These are phyloP conservation scores for Phataginus tricuspis DNA, from an alignment of 2,797 vertebrate genomes.

Conservation along the genomic window DNA sequence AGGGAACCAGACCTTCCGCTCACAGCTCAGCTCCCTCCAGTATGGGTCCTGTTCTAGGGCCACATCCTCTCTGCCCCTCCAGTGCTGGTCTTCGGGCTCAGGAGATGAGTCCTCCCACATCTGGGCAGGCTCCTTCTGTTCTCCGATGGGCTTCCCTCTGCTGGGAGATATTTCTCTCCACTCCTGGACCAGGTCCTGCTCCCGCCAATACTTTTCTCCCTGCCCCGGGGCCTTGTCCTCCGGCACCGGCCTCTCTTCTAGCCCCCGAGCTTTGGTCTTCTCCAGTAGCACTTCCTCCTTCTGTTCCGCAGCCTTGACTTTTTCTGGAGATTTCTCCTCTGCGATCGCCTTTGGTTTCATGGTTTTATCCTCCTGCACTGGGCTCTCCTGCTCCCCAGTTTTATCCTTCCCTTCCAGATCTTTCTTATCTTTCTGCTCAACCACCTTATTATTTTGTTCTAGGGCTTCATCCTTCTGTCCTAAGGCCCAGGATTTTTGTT, in stretches of 20 bases:
- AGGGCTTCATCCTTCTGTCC: not conserved
- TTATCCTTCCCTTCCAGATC: constrained; percentile 20
- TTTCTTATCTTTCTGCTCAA: constrained; percentile 30
- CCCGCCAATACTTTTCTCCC: constrained; percentile 58
- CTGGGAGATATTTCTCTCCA: constrained; percentile 43
- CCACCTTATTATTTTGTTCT: constrained; percentile 13
- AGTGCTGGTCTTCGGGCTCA: constrained; percentile 69
- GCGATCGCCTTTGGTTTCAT: constrained; percentile 10
- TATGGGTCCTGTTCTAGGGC: constrained; percentile 80
- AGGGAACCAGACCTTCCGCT: constrained; percentile 89
- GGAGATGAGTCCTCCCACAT: constrained; percentile 63
- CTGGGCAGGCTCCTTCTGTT: constrained; percentile 35
- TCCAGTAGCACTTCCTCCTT: constrained; percentile 49
- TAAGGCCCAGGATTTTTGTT: constrained; percentile 49
- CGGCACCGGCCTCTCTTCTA: constrained; percentile 20
- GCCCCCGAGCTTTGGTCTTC: constrained; percentile 22
- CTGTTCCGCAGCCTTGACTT: constrained; percentile 40
- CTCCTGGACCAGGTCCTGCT: constrained; percentile 5
- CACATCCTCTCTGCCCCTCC: constrained; percentile 64
- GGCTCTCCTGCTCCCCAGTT: not conserved
- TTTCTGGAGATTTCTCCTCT: constrained; percentile 81
- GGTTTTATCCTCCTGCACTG: constrained; percentile 64
- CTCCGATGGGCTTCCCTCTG: constrained; percentile 35
- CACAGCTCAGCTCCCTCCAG: constrained; percentile 82
- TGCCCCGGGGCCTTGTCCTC: not conserved